Conservation (phyloP, 2,113 vertebrate genomes). For the Oxyura jamaicensis region DNA sequence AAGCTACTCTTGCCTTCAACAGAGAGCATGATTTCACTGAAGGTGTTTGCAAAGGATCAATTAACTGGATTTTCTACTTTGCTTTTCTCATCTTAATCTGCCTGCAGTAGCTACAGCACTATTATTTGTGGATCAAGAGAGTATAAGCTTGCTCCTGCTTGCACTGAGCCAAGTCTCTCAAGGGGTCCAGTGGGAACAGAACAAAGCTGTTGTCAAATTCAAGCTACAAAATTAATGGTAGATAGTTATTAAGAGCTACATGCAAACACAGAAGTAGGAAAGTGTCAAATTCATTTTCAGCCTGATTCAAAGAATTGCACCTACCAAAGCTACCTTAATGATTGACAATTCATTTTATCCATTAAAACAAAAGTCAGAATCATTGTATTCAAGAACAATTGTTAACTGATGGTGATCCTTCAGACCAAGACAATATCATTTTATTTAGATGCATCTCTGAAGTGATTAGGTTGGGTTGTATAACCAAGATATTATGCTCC, state of each 20-base stretch:
- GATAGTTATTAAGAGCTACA: conserved; percentile 1
- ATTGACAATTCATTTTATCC: background rate
- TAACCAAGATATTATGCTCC: background rate
- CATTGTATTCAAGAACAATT: background rate
- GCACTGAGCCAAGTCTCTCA: background rate
- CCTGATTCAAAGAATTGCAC: background rate
- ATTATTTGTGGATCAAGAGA: conserved; percentile 2
- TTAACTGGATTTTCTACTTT: background rate
- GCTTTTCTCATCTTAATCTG: background rate
- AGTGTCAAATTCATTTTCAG: background rate
- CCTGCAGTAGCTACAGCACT: background rate
- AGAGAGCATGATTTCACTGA: background rate
- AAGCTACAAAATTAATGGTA: background rate
- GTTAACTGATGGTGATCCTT: background rate
- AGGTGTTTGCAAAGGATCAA: background rate
- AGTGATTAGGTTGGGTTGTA: background rate
- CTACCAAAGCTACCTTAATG: background rate
- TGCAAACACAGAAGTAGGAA: background rate
- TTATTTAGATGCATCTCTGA: background rate
- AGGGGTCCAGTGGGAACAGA: conserved; percentile 11
- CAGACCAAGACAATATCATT: background rate
- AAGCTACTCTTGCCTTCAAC: background rate
- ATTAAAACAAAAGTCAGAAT: background rate
- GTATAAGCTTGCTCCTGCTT: background rate
- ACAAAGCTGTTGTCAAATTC: conserved; percentile 19